These are phyloP conservation scores for Diogma glabrata DNA, from an alignment of 2,888 invertebrate species.

Conservation along the genomic window DNA sequence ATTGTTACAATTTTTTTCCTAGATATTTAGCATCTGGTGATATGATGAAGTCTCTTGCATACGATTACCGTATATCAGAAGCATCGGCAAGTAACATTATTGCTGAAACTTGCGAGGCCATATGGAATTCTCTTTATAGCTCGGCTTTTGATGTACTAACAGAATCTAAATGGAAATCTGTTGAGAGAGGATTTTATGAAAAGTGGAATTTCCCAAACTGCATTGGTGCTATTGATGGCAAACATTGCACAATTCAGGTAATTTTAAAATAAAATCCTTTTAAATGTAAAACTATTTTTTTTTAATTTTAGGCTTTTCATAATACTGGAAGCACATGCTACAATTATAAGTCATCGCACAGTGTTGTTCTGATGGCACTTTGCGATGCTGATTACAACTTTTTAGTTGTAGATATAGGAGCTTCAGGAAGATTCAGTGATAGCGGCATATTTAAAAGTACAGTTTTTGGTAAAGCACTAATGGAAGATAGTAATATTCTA, in stretches of 20 bases:
- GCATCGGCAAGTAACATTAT: neutral
- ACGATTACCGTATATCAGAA: neutral
- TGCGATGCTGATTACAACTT: slow-evolving; percentile 12
- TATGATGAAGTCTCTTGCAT: neutral
- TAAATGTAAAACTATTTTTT: neutral
- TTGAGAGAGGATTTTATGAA: neutral
- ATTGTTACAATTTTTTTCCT: neutral
- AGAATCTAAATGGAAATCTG: neutral
- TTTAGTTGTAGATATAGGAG: slow-evolving; percentile 12
- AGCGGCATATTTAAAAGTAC: slow-evolving; percentile 13
- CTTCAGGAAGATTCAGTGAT: slow-evolving; percentile 5
- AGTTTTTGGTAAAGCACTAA: slow-evolving; percentile 12
- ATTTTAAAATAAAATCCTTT: neutral
- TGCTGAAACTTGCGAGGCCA: neutral
- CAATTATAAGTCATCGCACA: slow-evolving; percentile 13
- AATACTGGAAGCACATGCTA: slow-evolving; percentile 12
- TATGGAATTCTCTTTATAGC: neutral
- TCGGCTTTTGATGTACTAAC: neutral
- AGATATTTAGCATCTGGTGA: slow-evolving; percentile 3
- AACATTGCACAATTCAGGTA: neutral
- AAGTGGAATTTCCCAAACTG: slow-evolving; percentile 4
- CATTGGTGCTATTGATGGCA: slow-evolving; percentile 4
- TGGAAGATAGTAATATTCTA: slow-evolving; percentile 3
- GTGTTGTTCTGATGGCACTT: slow-evolving; percentile 13
- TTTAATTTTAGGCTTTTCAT: neutral